phyloP scores from a whole-genome alignment of 2,888 invertebrate genomes.

The Coecobrya sp. region DNA sequence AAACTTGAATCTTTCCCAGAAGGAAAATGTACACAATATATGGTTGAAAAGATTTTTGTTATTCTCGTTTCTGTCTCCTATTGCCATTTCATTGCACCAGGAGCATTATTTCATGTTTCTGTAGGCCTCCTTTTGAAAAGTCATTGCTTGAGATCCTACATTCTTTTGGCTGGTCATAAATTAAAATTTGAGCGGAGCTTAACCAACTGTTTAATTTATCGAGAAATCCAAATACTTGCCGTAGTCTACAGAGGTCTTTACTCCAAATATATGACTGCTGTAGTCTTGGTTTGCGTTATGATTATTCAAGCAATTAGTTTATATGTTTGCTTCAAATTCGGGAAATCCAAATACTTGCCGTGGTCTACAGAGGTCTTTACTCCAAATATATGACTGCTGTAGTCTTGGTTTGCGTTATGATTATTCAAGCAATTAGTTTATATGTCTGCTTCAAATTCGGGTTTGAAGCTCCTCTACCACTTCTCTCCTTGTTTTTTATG shows the following conservation, averaged over 20 bases:
- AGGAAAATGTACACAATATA: no score
- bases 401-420: not conserved
- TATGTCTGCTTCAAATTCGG: constrained; percentile 7
- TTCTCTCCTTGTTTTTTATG: not conserved
- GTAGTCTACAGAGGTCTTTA: constrained; percentile 14
- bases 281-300: not conserved
- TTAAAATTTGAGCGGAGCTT: no score
- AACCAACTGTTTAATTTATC: not conserved
- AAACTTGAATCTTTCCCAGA: no score
- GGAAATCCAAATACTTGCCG: constrained; percentile 25
- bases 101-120: not conserved
- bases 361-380: constrained; percentile 16
- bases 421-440: constrained; percentile 32
- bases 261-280: constrained; percentile 13
- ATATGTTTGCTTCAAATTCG: no score
- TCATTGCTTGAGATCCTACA: constrained; percentile 12
- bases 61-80: not conserved
- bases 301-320: constrained; percentile 34
- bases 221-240: constrained; percentile 43
- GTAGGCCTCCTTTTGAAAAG: not conserved
- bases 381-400: constrained; percentile 12
- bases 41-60: no score
- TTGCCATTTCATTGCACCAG: constrained; percentile 9
- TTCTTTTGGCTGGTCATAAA: not conserved
- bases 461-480: not conserved